Evolutionary conservation across 2,113 vertebrate genomes (phyloP), one percentile per base, ranked within the genome.

Genomic region (Cyphomyrus plagiostoma): DNA sequence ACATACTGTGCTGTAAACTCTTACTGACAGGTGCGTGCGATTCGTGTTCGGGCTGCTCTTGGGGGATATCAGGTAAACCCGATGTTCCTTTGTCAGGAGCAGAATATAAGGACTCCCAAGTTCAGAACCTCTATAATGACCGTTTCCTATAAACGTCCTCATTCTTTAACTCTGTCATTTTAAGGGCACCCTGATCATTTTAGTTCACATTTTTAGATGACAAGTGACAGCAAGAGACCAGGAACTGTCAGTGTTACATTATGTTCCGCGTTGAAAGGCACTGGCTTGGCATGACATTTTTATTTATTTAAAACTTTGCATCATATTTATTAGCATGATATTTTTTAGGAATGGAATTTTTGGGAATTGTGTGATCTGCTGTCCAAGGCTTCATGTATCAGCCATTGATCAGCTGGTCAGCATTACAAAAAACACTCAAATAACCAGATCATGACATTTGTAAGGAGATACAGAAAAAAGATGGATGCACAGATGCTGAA

Each of bases 41-140:
- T 74, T 85, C 89, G 66, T 86, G 89, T 87, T 85, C 90, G 89
- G 88, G 90, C 90, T 88, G 91, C 92, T 90, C 91, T 89, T 9
- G 87, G 88, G 91, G 91, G 53, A 45, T 87, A 84, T 90, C 77
- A 92, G 89, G 93, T 90, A 90, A 90, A 93, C 90, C 88, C 85
- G 89, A 89, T 90, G 92, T 93, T 91, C 92, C 93, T 92, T 86
- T 88, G 46, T 86, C 86, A 91, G 90, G 91, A 88, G 88, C 90
- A 77, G 49, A 82, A 82, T 91, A 89, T 87, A 30, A 85, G 10
- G 45, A 26, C 83, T 49, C 45, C 74, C 35, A 42, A 80, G 30
- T 80, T 80, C 13, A 80, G 74, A 42, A 80, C 74, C 35, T 48
- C 83, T 21, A 70, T 26, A 84, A 6, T 84, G 39, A 53, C 35